Base-by-base conservation (phyloP, 1,140 invertebrate genomes). In the Euura lappo region DNA sequence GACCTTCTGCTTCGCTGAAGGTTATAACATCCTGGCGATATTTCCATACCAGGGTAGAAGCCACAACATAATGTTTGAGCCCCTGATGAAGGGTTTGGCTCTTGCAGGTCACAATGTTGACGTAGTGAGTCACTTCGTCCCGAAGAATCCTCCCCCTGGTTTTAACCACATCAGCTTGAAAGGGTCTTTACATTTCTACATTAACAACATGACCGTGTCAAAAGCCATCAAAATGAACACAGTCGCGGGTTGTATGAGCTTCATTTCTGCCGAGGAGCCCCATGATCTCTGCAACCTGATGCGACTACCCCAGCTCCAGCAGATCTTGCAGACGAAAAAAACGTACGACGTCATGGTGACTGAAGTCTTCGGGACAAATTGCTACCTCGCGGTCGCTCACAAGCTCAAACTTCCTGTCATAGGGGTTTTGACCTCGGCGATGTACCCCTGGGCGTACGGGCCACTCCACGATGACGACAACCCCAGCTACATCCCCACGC, bases 21-120 rank as follows among this genome's bases (percentile, higher is more conserved):
- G 73, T 10, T 82, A 83, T 66, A 68, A 82, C 78, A 88, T 90
- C 72, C 79, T 90, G 45, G 84, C 78, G 11, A 77, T 89, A 42
- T 86, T 87, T 73, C 87, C 88, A 44, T 82, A 84, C 11, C 86
- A 87, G 46, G 84, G 81, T 0, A 75, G 75, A 6, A 89, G 88
- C 77, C 88, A 90, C 79, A 85, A 88, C 74, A 79, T 87, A 46
- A 83, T 89, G 45, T 87, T 88, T 73, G 77, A 84, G 71, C 80
- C 87, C 11, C 44, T 90, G 4, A 84, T 83, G 11, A 79, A 82
- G 72, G 87, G 85, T 68, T 77, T 91, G 44, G 83, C 81, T 0
- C 85, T 80, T 47, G 78, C 83, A 68, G 90, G 89, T 8, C 90
- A 91, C 77, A 80, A 89, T 72, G 79, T 91, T 1, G 83, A 85